Base-by-base conservation (phyloP, 2,797 vertebrate species). In the Lepus townsendii region DNA sequence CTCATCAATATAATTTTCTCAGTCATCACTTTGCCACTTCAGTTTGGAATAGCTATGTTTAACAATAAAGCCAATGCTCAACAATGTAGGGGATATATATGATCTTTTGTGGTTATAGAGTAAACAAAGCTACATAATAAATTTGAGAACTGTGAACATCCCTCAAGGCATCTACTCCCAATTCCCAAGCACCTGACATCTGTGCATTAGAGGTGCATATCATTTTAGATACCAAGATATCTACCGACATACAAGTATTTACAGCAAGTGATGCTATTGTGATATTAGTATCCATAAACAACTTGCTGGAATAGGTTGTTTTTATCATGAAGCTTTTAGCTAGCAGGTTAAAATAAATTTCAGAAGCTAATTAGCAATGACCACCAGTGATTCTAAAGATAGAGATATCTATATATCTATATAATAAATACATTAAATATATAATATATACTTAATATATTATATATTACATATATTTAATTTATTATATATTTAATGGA, bases 11-110 rank as follows among this genome's bases (percentile, higher is more conserved):
- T 38, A 73, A 57, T 83, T 27, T 32, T 87, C 19, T 69, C 73
- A 82, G 54, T 80, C n/a, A 69, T 12, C 12, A 35, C 9, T 66
- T 85, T 30, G 65, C 17, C 8, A 69, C 5, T 93, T 88, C 22
- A 75, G 85, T 88, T 91, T 91, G 10, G 7, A 88, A 93, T 72
- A 26, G 10, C 82, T 35, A 66, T 71, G 22, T 66, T 86, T 66
- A 54, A 66, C 20, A 76, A 65, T 16, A 76, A 65, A 88, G 12
- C 1, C 47, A 77, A 73, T 0, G 78, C 75, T 71, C 35, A 63
- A 54, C 11, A 84, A 42, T 50, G 5, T 20, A 60, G 20, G 8
- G 20, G 65, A 71, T 69, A 4, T 65, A 75, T 63, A 4, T 65
- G 50, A 38, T 50, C 8, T 42, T 88, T 32, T 52, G 8, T 72